These are phyloP conservation scores for Etia nguti DNA, from an alignment of 2,113 vertebrate species.

Conservation along the genomic window DNA sequence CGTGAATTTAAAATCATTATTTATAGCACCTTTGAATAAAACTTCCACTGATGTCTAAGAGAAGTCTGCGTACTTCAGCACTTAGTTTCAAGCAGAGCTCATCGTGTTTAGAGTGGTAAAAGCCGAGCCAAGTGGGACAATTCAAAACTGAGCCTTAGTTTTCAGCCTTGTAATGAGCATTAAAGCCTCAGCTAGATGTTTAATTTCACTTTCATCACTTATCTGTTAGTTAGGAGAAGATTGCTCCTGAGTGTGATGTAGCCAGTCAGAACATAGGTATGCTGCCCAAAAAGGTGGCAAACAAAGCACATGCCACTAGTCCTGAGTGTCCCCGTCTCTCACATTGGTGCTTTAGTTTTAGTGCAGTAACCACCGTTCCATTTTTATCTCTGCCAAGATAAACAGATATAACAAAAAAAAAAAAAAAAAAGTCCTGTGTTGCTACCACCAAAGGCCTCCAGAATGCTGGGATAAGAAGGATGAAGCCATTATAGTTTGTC, in stretches of 20 bases:
- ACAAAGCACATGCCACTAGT: slow-evolving; percentile 3
- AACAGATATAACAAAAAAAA: background rate
- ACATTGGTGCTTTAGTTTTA: background rate
- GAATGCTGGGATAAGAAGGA: background rate
- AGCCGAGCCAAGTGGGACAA: background rate
- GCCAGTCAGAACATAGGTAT: background rate
- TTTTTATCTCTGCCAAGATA: slow-evolving; percentile 9
- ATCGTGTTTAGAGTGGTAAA: background rate
- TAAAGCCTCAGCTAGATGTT: background rate
- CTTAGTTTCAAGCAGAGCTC: background rate
- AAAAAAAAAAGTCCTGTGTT: background rate
- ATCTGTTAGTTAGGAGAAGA: background rate
- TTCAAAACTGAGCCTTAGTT: background rate
- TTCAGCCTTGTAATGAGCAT: background rate
- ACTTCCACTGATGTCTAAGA: background rate
- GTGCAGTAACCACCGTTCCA: background rate
- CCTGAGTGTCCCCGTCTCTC: background rate
- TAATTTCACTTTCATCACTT: background rate
- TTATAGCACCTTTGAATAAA: background rate
- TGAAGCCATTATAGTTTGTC: background rate
- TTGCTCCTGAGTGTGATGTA: background rate
- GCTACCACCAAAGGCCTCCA: background rate
- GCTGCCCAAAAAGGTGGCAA: slow-evolving; percentile 10
- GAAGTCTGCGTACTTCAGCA: background rate
- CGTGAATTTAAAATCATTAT: background rate